These are phyloP conservation scores for Heliconius eleuchia DNA, from an alignment of 1,140 invertebrate genomes.

Conservation along the genomic window DNA sequence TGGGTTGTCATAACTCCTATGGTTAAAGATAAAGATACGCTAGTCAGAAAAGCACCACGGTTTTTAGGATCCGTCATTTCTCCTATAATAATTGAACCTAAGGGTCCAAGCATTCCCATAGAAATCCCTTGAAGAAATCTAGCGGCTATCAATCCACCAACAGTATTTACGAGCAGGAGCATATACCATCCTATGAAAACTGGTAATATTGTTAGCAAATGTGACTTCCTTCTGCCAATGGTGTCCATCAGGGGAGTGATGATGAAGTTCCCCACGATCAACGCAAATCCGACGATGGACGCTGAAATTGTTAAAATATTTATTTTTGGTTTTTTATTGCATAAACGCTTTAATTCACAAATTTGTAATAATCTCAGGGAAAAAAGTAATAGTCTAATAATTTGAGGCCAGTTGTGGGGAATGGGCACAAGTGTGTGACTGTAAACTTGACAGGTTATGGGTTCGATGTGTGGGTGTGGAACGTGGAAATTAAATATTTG, in stretches of 20 bases:
- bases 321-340: background rate
- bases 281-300: conserved; percentile 70
- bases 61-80: conserved; percentile 76
- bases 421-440: no score
- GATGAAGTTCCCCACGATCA: conserved; percentile 69
- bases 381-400: no score
- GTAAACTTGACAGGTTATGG: no score
- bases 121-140: conserved; percentile 69
- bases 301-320: conserved; percentile 47
- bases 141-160: conserved; percentile 59
- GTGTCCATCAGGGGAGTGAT: conserved; percentile 64
- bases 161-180: conserved; percentile 58
- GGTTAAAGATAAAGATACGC: conserved; percentile 67
- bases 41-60: conserved; percentile 65
- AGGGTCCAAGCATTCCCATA: conserved; percentile 72
- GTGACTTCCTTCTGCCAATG: conserved; percentile 63
- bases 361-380: no score
- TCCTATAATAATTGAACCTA: conserved; percentile 73
- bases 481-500: no score
- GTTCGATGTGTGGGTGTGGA: no score
- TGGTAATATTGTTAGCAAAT: conserved; percentile 60
- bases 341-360: background rate
- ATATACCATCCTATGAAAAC: conserved; percentile 66
- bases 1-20: conserved; percentile 68
- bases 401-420: no score